phyloP scores from a whole-genome alignment of 2,888 invertebrate species.

The Tetropium fuscum region DNA sequence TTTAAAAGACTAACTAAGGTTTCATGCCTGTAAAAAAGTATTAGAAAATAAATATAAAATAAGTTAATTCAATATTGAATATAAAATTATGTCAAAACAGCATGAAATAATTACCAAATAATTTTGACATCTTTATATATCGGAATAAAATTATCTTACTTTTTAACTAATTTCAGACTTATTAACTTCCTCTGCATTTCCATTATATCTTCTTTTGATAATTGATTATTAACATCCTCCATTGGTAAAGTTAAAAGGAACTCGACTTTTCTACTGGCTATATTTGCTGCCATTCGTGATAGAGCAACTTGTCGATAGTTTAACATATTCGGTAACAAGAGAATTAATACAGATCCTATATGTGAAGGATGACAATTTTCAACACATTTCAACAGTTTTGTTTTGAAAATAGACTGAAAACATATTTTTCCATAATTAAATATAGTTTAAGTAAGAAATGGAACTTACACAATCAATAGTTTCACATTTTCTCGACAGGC shows the following conservation, averaged over 20 bases:
- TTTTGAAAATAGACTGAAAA: slow-evolving; percentile 74
- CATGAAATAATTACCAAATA: too few relatives aligned
- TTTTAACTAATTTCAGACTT: slow-evolving; percentile 70
- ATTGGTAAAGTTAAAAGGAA: slow-evolving; percentile 73
- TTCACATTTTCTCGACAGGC: slow-evolving; percentile 69
- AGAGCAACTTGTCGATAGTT: slow-evolving; percentile 76
- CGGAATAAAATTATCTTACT: slow-evolving; percentile 65
- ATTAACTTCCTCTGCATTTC: slow-evolving; percentile 74
- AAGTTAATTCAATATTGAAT: slow-evolving; percentile 1
- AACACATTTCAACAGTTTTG: slow-evolving; percentile 77
- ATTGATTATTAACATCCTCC: slow-evolving; percentile 73
- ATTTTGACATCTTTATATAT: too few relatives aligned
- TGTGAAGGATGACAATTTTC: slow-evolving; percentile 77
- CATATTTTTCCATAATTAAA: too few relatives aligned
- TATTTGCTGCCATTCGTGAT: slow-evolving; percentile 76
- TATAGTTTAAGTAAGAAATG: too few relatives aligned
- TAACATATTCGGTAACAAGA: slow-evolving; percentile 74
- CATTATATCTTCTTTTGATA: slow-evolving; percentile 77
- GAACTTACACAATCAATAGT: slow-evolving; percentile 37
- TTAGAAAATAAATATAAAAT: too few relatives aligned
- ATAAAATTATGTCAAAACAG: too few relatives aligned
- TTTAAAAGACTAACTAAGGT: slow-evolving; percentile 73
- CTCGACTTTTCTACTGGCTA: slow-evolving; percentile 78
- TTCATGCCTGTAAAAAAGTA: slow-evolving; percentile 67
- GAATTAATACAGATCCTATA: slow-evolving; percentile 76